These are phyloP conservation scores for Ophion costatus DNA, from an alignment of 2,888 invertebrate species.

Conservation along the genomic window DNA sequence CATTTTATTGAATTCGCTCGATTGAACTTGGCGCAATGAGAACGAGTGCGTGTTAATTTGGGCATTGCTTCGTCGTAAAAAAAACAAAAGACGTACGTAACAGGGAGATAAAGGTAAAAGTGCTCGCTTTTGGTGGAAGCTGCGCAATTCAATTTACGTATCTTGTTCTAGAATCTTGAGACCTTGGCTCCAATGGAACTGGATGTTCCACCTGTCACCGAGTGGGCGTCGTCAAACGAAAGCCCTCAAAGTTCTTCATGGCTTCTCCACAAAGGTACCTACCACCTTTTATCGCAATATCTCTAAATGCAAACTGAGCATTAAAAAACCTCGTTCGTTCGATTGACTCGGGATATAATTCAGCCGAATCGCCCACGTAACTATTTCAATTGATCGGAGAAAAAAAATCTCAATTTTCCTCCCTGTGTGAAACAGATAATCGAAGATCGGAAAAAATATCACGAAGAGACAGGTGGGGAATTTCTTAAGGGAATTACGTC, in stretches of 20 bases:
- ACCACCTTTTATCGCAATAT: too few relatives aligned
- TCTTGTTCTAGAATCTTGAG: slow-evolving; percentile 24
- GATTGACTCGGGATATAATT: too few relatives aligned
- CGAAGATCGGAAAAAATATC: slow-evolving; percentile 61
- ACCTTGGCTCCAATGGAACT: slow-evolving; percentile 62
- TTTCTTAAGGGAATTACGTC: slow-evolving; percentile 63
- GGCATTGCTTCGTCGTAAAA: too few relatives aligned
- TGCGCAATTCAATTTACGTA: not conserved
- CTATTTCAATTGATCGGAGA: slow-evolving; percentile 64
- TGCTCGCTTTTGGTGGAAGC: too few relatives aligned
- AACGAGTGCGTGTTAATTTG: too few relatives aligned
- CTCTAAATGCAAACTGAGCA: too few relatives aligned
- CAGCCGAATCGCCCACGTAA: too few relatives aligned
- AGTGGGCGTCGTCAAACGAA: slow-evolving; percentile 39
- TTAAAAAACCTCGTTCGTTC: too few relatives aligned
- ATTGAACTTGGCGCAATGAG: too few relatives aligned
- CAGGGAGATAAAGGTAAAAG: too few relatives aligned
- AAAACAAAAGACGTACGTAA: too few relatives aligned
- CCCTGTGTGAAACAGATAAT: slow-evolving; percentile 67
- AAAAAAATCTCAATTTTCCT: slow-evolving; percentile 65
- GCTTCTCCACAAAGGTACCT: slow-evolving; percentile 61
- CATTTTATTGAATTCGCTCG: too few relatives aligned
- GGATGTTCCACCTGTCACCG: slow-evolving; percentile 52
- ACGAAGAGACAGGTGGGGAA: slow-evolving; percentile 57
- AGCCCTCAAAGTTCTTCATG: slow-evolving; percentile 55